Evolutionary conservation across 2,888 invertebrate genomes (phyloP).

Genomic region (Coelogynopora nodosa): DNA sequence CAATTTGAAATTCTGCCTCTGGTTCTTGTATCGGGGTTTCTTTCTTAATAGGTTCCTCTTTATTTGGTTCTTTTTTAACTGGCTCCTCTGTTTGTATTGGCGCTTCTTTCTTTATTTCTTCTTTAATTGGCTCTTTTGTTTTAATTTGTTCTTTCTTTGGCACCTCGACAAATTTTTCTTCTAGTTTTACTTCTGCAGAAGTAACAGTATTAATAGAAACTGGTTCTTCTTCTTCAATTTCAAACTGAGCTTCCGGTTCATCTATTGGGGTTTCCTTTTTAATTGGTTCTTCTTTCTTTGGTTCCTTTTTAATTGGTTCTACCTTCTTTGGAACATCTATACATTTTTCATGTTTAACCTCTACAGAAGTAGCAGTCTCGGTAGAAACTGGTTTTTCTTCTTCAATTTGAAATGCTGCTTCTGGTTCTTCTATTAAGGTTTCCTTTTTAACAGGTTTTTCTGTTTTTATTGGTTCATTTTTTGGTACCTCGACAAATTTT

Average conservation of each 20-base stretch:
- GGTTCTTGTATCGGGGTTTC: not conserved
- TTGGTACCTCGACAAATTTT: not conserved
- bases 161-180: not conserved
- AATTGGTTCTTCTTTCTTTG: not conserved
- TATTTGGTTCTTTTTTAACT: not conserved
- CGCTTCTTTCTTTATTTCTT: too few species aligned
- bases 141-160: not conserved
- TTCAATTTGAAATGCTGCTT: not conserved
- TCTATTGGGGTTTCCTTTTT: not conserved
- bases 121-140: not conserved
- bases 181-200: not conserved
- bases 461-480: not conserved
- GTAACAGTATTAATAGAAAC: not conserved
- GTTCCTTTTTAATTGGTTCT: not conserved
- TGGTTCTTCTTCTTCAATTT: not conserved
- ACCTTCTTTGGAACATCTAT: not conserved
- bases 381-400: not conserved
- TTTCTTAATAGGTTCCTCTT: not conserved
- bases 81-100: too few species aligned
- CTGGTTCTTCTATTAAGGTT: not conserved
- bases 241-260: not conserved
- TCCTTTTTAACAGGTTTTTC: too few species aligned
- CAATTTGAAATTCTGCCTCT: not conserved
- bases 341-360: not conserved
- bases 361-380: not conserved